Evolutionary conservation across 1,140 invertebrate species (phyloP), one percentile per base, ranked within the genome.

Genomic region (Magallana gigas): DNA sequence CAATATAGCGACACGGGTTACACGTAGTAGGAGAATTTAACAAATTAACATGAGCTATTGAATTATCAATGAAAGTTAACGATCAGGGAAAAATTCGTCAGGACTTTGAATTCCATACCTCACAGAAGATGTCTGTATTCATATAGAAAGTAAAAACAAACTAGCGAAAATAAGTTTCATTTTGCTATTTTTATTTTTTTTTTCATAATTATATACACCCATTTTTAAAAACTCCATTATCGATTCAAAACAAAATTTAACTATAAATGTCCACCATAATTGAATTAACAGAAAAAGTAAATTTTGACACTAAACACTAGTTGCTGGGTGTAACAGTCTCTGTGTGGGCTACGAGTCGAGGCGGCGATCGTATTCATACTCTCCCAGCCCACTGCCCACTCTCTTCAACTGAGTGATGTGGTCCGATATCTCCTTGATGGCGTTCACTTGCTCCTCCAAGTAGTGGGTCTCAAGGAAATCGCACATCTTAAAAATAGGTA

Each of bases 391-490:
- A 57, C 93, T 87, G 6, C 96, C 96, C 87, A 95, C 96, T 85
- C 96, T 95, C 87, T 96, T 96, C 91, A 97, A 93, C 87, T 96
- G 95, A 89, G 96, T 96, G 83, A 96, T 93, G 90, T 95, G 94
- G 89, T 95, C 95, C 14, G 95, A 95, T 9, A 97, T 87, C 90
- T 96, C 94, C 91, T 96, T 96, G 88, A 96, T 96, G 57, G 96
- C 93, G 83, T 96, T 95, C 11, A 96, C 96, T 93, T 97, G 96
- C 88, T 96, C 96, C 80, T 95, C 94, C 87, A 96, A 93, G 93
- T 94, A 96, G 68, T 96, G 92, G 8, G 91, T 92, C 91, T 96
- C 96, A 58, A 96, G 87, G 93, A 96, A 96, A 89, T 96, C 96
- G 48, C 91, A 94, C 93, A 96, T 94, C 93, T 96, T 88, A n/a